phyloP scores from a whole-genome alignment of 2,797 vertebrate genomes.

The Dallia pectoralis region DNA sequence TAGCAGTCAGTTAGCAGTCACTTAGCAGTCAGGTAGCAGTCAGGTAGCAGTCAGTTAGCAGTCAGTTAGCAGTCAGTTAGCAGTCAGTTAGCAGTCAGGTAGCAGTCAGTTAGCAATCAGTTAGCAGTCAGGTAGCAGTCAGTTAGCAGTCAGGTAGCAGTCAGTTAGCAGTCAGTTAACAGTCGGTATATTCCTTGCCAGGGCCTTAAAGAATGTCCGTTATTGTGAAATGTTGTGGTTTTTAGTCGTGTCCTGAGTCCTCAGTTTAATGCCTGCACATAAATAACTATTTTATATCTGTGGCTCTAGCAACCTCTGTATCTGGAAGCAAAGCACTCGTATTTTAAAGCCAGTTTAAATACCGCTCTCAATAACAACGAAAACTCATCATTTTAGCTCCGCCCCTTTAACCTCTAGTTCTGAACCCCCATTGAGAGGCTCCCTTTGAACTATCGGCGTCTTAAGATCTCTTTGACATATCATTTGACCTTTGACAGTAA shows the following conservation, averaged over 20 bases:
- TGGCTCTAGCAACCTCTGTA: not conserved
- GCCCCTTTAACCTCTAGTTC: not conserved
- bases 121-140: too few species aligned
- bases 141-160: too few species aligned
- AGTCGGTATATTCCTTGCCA: not conserved
- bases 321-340: too few species aligned
- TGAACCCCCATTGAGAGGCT: not conserved
- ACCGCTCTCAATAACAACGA: too few species aligned
- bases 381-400: not conserved
- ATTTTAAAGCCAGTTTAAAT: too few species aligned
- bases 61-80: too few species aligned
- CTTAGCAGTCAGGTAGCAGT: too few species aligned
- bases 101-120: too few species aligned
- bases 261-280: not conserved
- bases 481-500: too few species aligned
- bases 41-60: too few species aligned
- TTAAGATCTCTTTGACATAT: not conserved
- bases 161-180: not conserved
- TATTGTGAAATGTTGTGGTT: not conserved
- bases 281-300: conserved; percentile 1
- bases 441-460: not conserved
- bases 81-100: not conserved
- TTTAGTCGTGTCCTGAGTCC: not conserved
- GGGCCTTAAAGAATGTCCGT: not conserved
- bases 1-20: conserved; percentile 16